Percentiles rank a stretch among this genome's conserved stretches.
Conservation (phyloP, 2,888 invertebrate genomes). For the Deroplatys truncata region DNA sequence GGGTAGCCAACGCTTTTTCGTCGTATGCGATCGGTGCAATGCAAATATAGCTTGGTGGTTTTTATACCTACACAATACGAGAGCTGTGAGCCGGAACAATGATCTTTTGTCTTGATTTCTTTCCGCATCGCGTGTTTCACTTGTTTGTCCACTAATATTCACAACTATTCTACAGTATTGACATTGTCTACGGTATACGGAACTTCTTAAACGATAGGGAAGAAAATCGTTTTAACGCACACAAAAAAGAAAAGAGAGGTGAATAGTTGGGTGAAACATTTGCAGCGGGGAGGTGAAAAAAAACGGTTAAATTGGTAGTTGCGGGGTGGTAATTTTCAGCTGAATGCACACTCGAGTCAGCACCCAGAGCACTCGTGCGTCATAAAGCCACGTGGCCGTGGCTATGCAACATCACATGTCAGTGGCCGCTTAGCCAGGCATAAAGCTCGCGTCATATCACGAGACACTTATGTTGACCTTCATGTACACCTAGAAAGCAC, state of each 20-base stretch:
- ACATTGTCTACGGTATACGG: neutral
- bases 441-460: neutral
- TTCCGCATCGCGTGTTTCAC: neutral
- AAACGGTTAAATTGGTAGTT: constrained; percentile 13
- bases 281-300: neutral
- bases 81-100: neutral
- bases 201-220: neutral
- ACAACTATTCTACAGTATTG: neutral
- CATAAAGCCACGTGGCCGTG: constrained; percentile 5
- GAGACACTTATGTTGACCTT: neutral
- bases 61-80: neutral
- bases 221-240: neutral
- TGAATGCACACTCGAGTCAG: constrained; percentile 9
- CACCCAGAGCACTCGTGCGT: constrained; percentile 16
- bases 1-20: neutral
- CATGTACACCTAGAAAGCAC: no score
- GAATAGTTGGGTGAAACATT: neutral
- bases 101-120: neutral
- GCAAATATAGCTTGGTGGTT: neutral
- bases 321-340: constrained; percentile 17
- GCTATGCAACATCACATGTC: neutral
- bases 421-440: neutral
- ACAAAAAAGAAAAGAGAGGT: neutral
- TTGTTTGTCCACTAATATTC: neutral
- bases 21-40: neutral